phyloP scores from a whole-genome alignment of 2,888 invertebrate genomes.

The Ornithoptera alexandrae region DNA sequence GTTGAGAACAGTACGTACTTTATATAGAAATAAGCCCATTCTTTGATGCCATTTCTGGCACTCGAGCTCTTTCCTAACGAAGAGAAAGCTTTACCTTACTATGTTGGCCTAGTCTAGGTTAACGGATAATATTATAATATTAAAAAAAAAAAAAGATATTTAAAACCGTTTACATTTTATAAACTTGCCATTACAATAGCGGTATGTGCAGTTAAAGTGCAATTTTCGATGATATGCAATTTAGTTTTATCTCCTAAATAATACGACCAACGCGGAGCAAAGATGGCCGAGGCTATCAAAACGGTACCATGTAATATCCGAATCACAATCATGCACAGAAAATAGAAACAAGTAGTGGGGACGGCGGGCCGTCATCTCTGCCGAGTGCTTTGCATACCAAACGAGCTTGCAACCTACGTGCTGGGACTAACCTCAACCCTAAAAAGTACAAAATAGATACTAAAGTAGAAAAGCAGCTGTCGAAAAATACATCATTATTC shows the following conservation, averaged over 20 bases:
- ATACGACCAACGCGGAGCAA: slow-evolving; percentile 15
- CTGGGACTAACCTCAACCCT: slow-evolving; percentile 4
- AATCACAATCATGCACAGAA: slow-evolving; percentile 28
- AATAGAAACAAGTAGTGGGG: slow-evolving; percentile 25
- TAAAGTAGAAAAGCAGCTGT: not conserved
- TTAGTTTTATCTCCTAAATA: slow-evolving; percentile 7
- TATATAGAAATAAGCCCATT: too few relatives aligned
- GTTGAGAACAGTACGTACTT: too few relatives aligned
- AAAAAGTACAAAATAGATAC: not conserved
- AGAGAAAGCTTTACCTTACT: too few relatives aligned
- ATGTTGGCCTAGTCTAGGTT: too few relatives aligned
- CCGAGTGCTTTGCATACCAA: slow-evolving; percentile 28
- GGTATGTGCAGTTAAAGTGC: too few relatives aligned
- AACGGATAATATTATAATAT: too few relatives aligned
- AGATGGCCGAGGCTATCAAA: slow-evolving; percentile 20
- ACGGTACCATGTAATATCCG: slow-evolving; percentile 25
- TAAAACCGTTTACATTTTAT: too few relatives aligned
- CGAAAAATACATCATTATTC: slow-evolving; percentile 27
- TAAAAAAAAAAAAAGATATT: too few relatives aligned
- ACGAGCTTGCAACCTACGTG: slow-evolving; percentile 15
- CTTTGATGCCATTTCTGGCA: too few relatives aligned
- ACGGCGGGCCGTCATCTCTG: slow-evolving; percentile 21
- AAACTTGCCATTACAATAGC: too few relatives aligned
- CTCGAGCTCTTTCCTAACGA: too few relatives aligned
- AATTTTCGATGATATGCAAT: not conserved